Base-by-base conservation (phyloP, 2,888 invertebrate genomes). In the Troides oblongomaculatus region DNA sequence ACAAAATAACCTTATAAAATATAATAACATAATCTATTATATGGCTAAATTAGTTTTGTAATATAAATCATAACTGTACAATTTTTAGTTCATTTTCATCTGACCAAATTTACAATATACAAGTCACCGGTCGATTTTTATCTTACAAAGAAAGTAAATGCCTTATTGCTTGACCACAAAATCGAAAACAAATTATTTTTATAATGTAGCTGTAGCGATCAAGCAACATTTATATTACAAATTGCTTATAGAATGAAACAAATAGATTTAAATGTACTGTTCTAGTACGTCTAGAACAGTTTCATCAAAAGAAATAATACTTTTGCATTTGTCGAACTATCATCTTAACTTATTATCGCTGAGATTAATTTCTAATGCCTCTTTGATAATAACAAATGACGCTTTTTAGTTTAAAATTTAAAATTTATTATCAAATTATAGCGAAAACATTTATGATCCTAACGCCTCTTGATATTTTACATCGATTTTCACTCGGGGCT, bases 21-120 rank as follows among this genome's bases (percentile, higher is more conserved):
- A 39, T 61, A 39, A 66, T 53, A 23, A 66, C 21, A 23, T 61
- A 36, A 61, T 53, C 39, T 30, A 50, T 62, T 61, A 61, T 39
- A 36, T 18, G 25, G 2, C 36, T 53, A 56, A 62, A 62, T 61
- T 66, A 50, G 56, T 62, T 53, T 62, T 53, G 25, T 57, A 62
- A 67, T 62, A 67, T 56, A 66, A 67, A 56, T 62, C 66, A 61
- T 66, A 67, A 67, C 67, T 43, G 67, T 67, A 57, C 23, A 66
- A 62, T 23, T 56, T 61, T 62, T 58, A 25, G 57, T 64, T 25
- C 43, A 61, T 64, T 67, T 67, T 64, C 39, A 21, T 60, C 39
- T 36, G 23, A 39, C 21, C 64, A 65, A 65, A 50, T 68, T 63
- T 36, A 46, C 43, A 23, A 30, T 64, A 30, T 56, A 56, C 60